Conservation (phyloP, 2,113 vertebrate genomes). For the Pelobates fuscus region DNA sequence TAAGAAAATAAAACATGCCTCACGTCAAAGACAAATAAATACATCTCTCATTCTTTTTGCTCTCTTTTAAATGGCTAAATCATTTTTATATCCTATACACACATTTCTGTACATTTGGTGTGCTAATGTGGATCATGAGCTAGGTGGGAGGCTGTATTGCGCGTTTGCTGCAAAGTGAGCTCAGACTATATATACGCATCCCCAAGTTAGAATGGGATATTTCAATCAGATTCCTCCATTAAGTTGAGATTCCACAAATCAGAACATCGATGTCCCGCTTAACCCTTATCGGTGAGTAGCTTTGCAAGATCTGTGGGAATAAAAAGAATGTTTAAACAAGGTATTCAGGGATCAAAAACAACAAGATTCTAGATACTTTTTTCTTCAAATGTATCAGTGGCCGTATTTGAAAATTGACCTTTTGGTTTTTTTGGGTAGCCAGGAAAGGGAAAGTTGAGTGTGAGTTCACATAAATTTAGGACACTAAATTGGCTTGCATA, state of each 20-base stretch:
- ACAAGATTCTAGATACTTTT: too few species aligned
- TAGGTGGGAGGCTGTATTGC: slow-evolving; percentile 54
- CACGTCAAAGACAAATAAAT: slow-evolving; percentile 83
- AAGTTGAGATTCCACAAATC: slow-evolving; percentile 26
- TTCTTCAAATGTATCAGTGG: too few species aligned
- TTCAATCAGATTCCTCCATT: slow-evolving; percentile 30
- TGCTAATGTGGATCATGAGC: slow-evolving; percentile 64
- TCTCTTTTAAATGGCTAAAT: slow-evolving; percentile 72
- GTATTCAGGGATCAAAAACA: too few species aligned
- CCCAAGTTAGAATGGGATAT: slow-evolving; percentile 16
- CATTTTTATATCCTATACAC: slow-evolving; percentile 77
- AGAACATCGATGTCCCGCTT: neutral
- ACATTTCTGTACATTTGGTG: slow-evolving; percentile 81
- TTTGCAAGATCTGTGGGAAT: neutral
- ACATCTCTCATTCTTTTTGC: slow-evolving; percentile 70
- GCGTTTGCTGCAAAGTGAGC: slow-evolving; percentile 6
- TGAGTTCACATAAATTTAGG: too few species aligned
- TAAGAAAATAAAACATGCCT: slow-evolving; percentile 78
- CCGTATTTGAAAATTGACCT: too few species aligned
- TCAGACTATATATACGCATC: too few species aligned
- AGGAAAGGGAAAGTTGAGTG: too few species aligned
- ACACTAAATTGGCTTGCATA: too few species aligned
- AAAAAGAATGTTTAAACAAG: too few species aligned
- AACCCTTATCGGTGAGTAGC: slow-evolving; percentile 37
- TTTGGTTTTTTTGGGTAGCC: too few species aligned